phyloP scores from a whole-genome alignment of 2,888 invertebrate genomes.

The Drosophila silvestris region DNA sequence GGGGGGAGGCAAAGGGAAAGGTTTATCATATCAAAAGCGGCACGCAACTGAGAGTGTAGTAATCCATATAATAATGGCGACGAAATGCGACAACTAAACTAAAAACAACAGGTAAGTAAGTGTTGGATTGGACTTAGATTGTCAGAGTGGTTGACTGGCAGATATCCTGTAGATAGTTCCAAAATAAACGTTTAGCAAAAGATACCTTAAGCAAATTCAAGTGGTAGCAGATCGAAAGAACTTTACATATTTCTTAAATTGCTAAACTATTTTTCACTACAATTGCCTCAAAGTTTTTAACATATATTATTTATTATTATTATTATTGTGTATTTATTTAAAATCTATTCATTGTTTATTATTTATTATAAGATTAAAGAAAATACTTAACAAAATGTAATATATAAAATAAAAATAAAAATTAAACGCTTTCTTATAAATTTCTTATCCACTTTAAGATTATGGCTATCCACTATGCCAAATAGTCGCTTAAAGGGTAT shows the following conservation, averaged over 20 bases:
- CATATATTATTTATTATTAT: neutral
- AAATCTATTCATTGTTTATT: neutral
- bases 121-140: neutral
- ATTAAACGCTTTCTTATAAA: neutral
- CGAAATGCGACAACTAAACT: conserved; percentile 61
- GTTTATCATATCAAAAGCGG: conserved; percentile 73
- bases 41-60: conserved; percentile 66
- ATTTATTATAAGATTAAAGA: neutral
- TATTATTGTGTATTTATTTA: neutral
- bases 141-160: neutral
- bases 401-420: neutral
- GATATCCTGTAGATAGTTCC: conserved; percentile 7
- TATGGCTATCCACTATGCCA: neutral
- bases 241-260: neutral
- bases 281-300: neutral
- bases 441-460: neutral
- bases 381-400: neutral
- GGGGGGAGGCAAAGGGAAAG: conserved; percentile 14
- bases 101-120: conserved; percentile 24
- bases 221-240: neutral
- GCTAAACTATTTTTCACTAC: neutral
- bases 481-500: conserved; percentile 20
- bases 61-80: conserved; percentile 64
- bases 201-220: neutral
- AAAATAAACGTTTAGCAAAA: no score